Base-by-base conservation (phyloP, 2,888 invertebrate species). In the Blastobasis lacticolella region DNA sequence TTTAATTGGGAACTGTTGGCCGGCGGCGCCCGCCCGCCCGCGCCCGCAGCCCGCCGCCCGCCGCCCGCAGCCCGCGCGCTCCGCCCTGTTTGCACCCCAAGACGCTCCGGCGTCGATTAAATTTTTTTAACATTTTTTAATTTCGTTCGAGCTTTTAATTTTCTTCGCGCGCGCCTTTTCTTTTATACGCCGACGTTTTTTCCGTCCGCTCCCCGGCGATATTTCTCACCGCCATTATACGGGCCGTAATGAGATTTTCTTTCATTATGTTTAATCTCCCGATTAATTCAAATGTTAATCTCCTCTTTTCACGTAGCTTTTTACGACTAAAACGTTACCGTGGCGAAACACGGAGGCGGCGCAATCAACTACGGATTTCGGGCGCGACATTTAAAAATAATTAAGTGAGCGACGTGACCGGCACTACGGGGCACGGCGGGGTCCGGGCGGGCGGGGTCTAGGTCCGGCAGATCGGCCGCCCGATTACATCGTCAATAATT, bases 281-380 rank as follows among this genome's bases (percentile, higher is more conserved):
- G 88, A 87, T 88, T 88, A 88, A 88, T 88, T 88, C 85, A 84
- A 87, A 88, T 86, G 87, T 86, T 86, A 85, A 87, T 87, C 86
- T 81, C 63, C 67, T 73, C 71, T 81, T 84, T 85, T 79, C 79
- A 78, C 80, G 73, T 75, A 66, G 79, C 75, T 78, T 84, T 84
- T 84, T 82, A 85, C 73, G 73, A 76, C 66, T 65, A 67, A 64
- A 71, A 69, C 73, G 75, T 66, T 78, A 73, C 77, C 78, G 81
- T 76, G 59, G 71, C 81, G 73, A 76, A 81, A 75, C 66, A 64
- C 62, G 63, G 66, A 67, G 66, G 66, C 70, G 66, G 72, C 62
- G 72, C 71, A 72, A 74, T 78, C 73, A 64, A 69, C 63, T 61
- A 65, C 70, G 78, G 72, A 71, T 73, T 77, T 77, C 63, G 69